Conservation (phyloP, 1,140 invertebrate species). For the Bombus soroeensis region DNA sequence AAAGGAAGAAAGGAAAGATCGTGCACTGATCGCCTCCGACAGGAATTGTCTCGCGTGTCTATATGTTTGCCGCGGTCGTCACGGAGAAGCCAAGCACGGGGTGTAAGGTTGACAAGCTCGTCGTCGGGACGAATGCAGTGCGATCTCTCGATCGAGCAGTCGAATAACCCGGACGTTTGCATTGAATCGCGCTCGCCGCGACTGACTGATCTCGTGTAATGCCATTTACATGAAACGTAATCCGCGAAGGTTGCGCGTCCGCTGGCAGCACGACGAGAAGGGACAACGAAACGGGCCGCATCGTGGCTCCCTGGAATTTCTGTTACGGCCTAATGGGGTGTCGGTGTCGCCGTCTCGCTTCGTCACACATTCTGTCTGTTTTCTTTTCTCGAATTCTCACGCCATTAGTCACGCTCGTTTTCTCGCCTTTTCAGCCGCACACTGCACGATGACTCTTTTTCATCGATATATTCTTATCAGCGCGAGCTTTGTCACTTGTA, state of each 20-base stretch:
- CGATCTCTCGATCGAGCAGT: conserved; percentile 21
- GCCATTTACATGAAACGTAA: conserved; percentile 63
- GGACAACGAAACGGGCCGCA: not conserved
- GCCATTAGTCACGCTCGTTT: not conserved
- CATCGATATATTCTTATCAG: not conserved
- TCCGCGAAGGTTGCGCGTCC: conserved; percentile 13
- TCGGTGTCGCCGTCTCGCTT: not conserved
- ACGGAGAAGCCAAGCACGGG: not conserved
- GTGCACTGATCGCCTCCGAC: not conserved
- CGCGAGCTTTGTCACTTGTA: too few species aligned
- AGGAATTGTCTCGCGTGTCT: conserved; percentile 26
- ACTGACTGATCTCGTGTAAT: conserved; percentile 56
- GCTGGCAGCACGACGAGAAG: not conserved
- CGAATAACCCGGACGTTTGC: conserved; percentile 57
- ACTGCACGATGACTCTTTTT: not conserved
- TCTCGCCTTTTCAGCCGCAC: not conserved
- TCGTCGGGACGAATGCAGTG: conserved; percentile 17
- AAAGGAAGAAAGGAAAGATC: too few species aligned
- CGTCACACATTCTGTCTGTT: not conserved
- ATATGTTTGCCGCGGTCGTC: not conserved
- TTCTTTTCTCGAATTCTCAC: not conserved
- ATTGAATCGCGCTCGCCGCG: conserved; percentile 44
- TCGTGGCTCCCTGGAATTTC: conserved; percentile 20
- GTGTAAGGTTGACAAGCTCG: conserved; percentile 6
- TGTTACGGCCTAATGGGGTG: conserved; percentile 9